Base-by-base conservation (phyloP, 2,797 vertebrate genomes). In the Holocentrus rufus region DNA sequence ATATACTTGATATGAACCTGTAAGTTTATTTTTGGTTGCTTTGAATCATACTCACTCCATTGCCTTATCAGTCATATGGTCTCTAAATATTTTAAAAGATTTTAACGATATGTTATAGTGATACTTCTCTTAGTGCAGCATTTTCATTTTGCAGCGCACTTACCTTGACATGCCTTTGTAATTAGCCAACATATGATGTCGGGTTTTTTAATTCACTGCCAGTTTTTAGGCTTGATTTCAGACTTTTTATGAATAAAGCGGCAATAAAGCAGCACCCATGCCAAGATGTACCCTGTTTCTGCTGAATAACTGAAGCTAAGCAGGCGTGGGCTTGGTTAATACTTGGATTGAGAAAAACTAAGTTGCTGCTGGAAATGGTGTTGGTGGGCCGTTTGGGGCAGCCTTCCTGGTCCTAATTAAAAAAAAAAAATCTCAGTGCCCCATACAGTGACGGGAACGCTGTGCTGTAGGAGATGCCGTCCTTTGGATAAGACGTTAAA, bases 1-100 rank as follows among this genome's bases (percentile, higher is more conserved):
- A 49, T 64, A 55, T 30, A 59, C 57, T 42, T 49, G 2, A 65
- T 69, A 15, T 39, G 17, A 81, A 55, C 30, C 6, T 58, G 31
- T 68, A 39, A 23, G 65, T 69, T 60, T n/a, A 25, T 63, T 50
- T 63, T 52, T 69, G 46, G 36, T 77, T 77, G 75, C 58, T 55
- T 81, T 77, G 4, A 77, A 57, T 77, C 74, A 69, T 56, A 42
- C n/a, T 82, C 79, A 76, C 82, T 87, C 60, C 81, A 85, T 87
- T 87, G 88, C 87, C 85, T 90, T 84, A 87, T 75, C 57, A 73
- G 20, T 73, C 49, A 74, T 61, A 46, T 34, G 11, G 59, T 73
- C 63, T 66, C 9, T 65, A 10, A 63, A 46, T 69, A 25, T 39
- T 74, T 69, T 13, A 25, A 57, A 56, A 62, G 53, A 27, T 78